These are phyloP conservation scores for Micoletzkya japonica DNA, from an alignment of 2,888 invertebrate genomes.

Conservation along the genomic window DNA sequence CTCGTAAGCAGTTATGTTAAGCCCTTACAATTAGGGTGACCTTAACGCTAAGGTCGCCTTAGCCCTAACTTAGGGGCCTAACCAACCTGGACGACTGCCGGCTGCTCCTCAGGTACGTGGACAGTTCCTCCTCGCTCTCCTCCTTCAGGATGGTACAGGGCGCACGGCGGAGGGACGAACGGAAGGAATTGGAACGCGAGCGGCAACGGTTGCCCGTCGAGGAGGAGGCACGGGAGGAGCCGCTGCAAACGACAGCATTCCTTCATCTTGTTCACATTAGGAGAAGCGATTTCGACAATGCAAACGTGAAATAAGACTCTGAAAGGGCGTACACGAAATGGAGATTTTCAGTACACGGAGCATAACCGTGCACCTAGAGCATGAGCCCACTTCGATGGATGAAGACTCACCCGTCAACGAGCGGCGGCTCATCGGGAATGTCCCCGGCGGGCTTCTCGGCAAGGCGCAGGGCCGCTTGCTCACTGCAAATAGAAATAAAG, in stretches of 20 bases:
- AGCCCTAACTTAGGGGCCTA: no score
- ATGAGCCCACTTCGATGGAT: no score
- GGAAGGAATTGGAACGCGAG: background rate
- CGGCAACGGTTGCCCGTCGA: background rate
- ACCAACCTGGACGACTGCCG: constrained; percentile 60
- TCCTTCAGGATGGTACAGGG: constrained; percentile 91
- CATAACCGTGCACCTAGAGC: no score
- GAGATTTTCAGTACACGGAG: no score
- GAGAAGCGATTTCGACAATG: no score
- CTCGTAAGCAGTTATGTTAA: no score
- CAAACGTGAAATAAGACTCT: no score
- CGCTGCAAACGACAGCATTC: background rate
- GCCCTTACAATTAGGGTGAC: no score
- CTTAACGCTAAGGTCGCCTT: no score
- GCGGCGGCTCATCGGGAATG: constrained; percentile 10
- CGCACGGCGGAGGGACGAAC: constrained; percentile 29
- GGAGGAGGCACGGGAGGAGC: background rate
- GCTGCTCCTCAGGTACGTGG: constrained; percentile 60
- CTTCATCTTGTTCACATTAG: no score
- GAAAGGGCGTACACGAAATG: no score
- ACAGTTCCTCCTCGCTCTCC: constrained; percentile 80
- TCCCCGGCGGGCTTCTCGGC: constrained; percentile 12
- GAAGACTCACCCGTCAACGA: constrained; percentile 10
- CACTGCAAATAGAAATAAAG: background rate
- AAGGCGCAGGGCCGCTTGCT: constrained; percentile 17